A percentile compares a stretch with the other conserved stretches of the same genome.
Conservation (phyloP, 2,113 vertebrate genomes). For the Pimephales promelas region DNA sequence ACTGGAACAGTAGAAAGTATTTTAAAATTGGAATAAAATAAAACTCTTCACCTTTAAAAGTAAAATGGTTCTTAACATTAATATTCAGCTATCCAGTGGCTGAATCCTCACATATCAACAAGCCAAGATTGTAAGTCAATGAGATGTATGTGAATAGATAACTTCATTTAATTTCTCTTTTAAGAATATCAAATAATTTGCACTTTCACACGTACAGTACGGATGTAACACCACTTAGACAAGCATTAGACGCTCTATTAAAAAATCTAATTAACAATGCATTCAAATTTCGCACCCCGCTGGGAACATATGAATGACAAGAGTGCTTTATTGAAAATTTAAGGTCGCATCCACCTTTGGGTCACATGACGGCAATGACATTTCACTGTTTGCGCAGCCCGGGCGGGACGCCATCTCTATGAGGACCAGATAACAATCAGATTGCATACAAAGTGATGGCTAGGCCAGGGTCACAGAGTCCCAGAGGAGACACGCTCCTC, state of each 20-base stretch:
- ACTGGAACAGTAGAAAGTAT: background rate
- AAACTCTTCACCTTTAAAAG: background rate
- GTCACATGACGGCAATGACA: constrained; percentile 43
- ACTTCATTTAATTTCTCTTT: constrained; percentile 8
- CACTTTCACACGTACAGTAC: constrained; percentile 50
- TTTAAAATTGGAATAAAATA: background rate
- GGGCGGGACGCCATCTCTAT: constrained; percentile 16
- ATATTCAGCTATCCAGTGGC: constrained; percentile 25
- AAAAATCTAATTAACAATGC: constrained; percentile 13
- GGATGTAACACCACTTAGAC: constrained; percentile 43
- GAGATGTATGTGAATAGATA: constrained; percentile 7
- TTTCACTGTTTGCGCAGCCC: constrained; percentile 7
- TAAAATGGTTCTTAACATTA: background rate
- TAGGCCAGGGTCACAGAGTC: constrained; percentile 23
- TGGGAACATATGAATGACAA: constrained; percentile 27
- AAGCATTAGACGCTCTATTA: constrained; percentile 34
- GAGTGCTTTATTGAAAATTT: constrained; percentile 27
- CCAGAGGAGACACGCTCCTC: background rate
- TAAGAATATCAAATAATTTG: constrained; percentile 38
- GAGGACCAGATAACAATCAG: constrained; percentile 38
- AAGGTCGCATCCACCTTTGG: background rate
- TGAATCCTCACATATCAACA: constrained; percentile 21
- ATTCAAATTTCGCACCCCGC: constrained; percentile 13
- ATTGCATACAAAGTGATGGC: constrained; percentile 48
- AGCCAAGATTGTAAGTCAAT: constrained; percentile 19